Base-by-base conservation (phyloP, 2,113 vertebrate species). In the Monarcha castaneiventris region DNA sequence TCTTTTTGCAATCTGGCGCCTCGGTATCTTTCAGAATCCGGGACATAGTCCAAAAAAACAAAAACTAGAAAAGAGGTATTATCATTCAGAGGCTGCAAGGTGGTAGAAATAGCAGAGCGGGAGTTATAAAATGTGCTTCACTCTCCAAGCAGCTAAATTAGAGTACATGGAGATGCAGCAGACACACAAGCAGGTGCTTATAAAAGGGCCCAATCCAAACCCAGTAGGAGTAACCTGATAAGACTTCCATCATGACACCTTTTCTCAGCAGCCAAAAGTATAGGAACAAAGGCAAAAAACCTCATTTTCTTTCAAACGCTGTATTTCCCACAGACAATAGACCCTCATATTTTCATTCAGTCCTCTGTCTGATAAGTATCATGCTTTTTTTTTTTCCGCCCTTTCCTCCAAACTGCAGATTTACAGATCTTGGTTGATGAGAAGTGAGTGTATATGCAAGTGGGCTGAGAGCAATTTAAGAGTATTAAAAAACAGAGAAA, bases 1-100 rank as follows among this genome's bases (percentile, higher is more conserved):
- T 79, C 90, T 44, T 84, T 72, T 68, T 94, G 90, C 94, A 95
- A 94, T 95, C 96, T 94, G 94, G 89, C 32, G 43, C 94, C 87
- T 95, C 41, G 27, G 10, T 94, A 94, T 94, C 93, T 94, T 78
- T 61, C 66, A 89, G 87, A 91, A 92, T 79, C 91, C 58, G 21
- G 94, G 95, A 81, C 80, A 41, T 3, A 59, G 78, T 88, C 84
- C 87, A 95, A 83, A 81, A 86, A 77, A 79, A 18, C 77, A 87
- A 87, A 85, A 89, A 76, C 39, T 83, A 71, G 59, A 73, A 83
- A 79, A 83, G 63, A 67, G 35, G 84, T 61, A 85, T 84, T 91
- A 85, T 73, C 82, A 94, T 19, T 25, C 90, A 93, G 59, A 72
- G 63, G 46, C 68, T 94, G 55, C 39, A 85, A 63, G 39, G 90